Evolutionary conservation across 2,888 invertebrate genomes (phyloP), one percentile per base, ranked within the genome.

Genomic region (Yponomeuta cagnagella): DNA sequence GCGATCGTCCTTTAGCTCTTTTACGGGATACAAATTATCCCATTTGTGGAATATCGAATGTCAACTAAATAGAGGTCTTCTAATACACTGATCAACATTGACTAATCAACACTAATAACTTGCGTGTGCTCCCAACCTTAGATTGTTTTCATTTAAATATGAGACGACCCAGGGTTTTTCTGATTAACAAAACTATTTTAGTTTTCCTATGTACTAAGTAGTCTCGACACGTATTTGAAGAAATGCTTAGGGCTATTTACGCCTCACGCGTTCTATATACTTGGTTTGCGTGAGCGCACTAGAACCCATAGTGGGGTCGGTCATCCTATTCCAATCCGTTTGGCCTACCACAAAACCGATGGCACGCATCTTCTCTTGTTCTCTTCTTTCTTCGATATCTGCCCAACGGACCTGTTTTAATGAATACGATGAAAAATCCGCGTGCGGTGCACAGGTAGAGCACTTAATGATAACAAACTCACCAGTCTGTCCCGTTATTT

Each of bases 331-430:
- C 99, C 98, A 99, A 85, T 99, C 97, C 0, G 98, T 98, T 82
- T 98, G 98, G 0, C 99, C 98, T 73, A 99, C 98, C 70, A 99
- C 98, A 91, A 99, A 99, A 33, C 99, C 99, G 74, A 99, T 96
- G 43, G 97, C 98, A 70, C 98, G 95, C 95, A 98, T 96, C 92
- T 98, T 97, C 84, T 97, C 96, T 90, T 98, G 98, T 80, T 96
- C 93, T 79, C 96, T 96, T 82, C 96, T 94, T 88, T 98, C 98
- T 93, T 99, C 99, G 82, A 99, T 93, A 90, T 99, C 99, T 70
- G 98, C 98, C 99, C 99, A 99, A 79, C 98, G 96, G 78, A 99
- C 98, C 98, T 99, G 90, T 90, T 87, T 87, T 81, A 89, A 88
- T 81, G 82, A 84, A 87, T 73, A 83, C 81, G 84, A 88, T 90